Percentiles rank a stretch among this genome's conserved stretches.
phyloP scores from a whole-genome alignment of 1,140 invertebrate genomes.

The Schmidtea mediterranea region DNA sequence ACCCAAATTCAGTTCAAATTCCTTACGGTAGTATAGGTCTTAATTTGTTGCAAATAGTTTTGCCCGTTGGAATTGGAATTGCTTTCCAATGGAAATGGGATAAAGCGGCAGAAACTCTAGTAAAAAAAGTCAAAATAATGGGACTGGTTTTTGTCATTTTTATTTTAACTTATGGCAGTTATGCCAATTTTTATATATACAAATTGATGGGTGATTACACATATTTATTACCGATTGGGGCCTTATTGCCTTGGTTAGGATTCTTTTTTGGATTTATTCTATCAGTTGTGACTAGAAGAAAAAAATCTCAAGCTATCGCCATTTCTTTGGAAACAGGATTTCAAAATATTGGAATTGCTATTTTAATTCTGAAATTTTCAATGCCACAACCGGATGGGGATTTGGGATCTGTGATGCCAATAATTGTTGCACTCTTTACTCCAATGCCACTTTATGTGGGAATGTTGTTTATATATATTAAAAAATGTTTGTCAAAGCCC shows the following conservation, averaged over 20 bases:
- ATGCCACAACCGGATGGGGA: conserved; percentile 17
- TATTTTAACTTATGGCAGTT: conserved; percentile 5
- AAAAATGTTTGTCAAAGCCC: too few species aligned
- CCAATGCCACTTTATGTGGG: conserved; percentile 12
- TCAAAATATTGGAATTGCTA: conserved; percentile 69
- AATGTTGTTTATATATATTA: too few species aligned
- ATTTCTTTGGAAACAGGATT: too few species aligned
- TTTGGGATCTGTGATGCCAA: conserved; percentile 14
- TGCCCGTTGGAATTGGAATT: background rate
- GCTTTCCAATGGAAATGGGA: background rate
- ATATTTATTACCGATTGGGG: conserved; percentile 47
- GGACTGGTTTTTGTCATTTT: conserved; percentile 3
- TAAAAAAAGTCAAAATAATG: background rate
- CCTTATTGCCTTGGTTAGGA: conserved; percentile 52
- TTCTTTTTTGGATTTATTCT: conserved; percentile 42
- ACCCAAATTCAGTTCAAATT: background rate
- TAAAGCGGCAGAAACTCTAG: background rate
- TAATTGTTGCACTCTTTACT: conserved; percentile 14
- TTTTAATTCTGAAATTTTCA: conserved; percentile 40
- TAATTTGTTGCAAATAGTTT: background rate
- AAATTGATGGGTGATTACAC: conserved; percentile 5
- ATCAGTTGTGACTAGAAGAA: conserved; percentile 35
- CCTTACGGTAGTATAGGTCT: background rate
- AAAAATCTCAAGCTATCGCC: conserved; percentile 39
- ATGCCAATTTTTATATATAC: conserved; percentile 1